These are phyloP conservation scores for Amorpha juglandis DNA, from an alignment of 2,888 invertebrate species.

Conservation along the genomic window DNA sequence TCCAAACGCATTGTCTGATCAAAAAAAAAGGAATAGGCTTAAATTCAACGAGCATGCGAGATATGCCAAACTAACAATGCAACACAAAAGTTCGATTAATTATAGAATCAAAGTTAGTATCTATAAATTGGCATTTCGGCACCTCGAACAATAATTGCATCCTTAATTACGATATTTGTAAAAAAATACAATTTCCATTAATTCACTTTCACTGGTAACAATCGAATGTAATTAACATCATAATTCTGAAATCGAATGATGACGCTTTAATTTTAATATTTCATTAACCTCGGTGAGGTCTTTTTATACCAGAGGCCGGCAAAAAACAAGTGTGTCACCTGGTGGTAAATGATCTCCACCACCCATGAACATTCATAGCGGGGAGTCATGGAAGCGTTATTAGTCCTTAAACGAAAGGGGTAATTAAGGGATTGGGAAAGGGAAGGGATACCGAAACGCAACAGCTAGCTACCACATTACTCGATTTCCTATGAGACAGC, in stretches of 20 bases:
- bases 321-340: no score
- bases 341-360: no score
- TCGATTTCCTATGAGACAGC: no score
- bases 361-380: no score
- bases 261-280: slow-evolving; percentile 12
- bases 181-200: slow-evolving; percentile 47
- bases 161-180: slow-evolving; percentile 34
- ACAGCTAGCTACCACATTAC: no score
- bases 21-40: slow-evolving; percentile 19
- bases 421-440: no score
- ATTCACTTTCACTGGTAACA: slow-evolving; percentile 37
- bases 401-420: no score
- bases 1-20: slow-evolving; percentile 12
- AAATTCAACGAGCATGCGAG: slow-evolving; percentile 10
- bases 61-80: not conserved
- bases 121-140: not conserved
- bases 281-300: no score
- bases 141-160: slow-evolving; percentile 15
- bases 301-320: no score
- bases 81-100: not conserved
- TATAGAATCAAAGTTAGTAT: slow-evolving; percentile 6
- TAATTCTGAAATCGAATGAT: slow-evolving; percentile 34
- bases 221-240: slow-evolving; percentile 45
- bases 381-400: no score
- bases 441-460: no score